Base-by-base conservation (phyloP, 1,140 invertebrate genomes). In the Aphelenchoides fujianensis region DNA sequence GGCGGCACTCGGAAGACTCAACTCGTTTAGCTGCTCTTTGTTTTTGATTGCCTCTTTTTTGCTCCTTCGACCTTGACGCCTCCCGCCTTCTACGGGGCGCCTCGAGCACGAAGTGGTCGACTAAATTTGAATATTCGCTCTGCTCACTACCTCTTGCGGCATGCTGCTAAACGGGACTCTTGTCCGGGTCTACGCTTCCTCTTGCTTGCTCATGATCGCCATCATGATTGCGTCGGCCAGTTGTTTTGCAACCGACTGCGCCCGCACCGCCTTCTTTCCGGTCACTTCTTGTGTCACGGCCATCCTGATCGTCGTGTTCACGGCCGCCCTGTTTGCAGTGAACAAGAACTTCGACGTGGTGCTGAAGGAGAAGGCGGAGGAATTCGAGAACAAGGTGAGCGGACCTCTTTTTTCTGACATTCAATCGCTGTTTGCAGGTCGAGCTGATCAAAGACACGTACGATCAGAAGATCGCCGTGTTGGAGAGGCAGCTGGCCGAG, bases 271-370 rank as follows among this genome's bases (percentile, higher is more conserved):
- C 19, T n/a, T n/a, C 1, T 66, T 66, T 34, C 63, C 63, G n/a
- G 30, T 66, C 16, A 36, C 36, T 66, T 66, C 63, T 55, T 66
- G 63, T 37, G 1, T 66, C 32, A 30, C 32, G 1, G 63, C 63
- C 36, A 37, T 66, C 53, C 32, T 66, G 30, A 30, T 66, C 16
- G n/a, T 66, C 3, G 32, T 34, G n/a, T 36, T 66, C 19, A 66
- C 63, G 12, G n/a, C n/a, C 32, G 32, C 27, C 34, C n/a, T 66
- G 23, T 32, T 66, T 66, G 53, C 63, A 66, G 63, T 66, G 63
- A 66, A 66, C 63, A 30, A 35, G 12, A 66, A 66, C 31, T 34
- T 37, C 32, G 63, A 66, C 16, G 36, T 36, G 63, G 23, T 36
- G 2, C 63, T 66, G 28, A 34, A 66, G 7, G 63, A 66, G 34